These are phyloP conservation scores for Garra rufa DNA, from an alignment of 2,113 vertebrate genomes.

Conservation along the genomic window DNA sequence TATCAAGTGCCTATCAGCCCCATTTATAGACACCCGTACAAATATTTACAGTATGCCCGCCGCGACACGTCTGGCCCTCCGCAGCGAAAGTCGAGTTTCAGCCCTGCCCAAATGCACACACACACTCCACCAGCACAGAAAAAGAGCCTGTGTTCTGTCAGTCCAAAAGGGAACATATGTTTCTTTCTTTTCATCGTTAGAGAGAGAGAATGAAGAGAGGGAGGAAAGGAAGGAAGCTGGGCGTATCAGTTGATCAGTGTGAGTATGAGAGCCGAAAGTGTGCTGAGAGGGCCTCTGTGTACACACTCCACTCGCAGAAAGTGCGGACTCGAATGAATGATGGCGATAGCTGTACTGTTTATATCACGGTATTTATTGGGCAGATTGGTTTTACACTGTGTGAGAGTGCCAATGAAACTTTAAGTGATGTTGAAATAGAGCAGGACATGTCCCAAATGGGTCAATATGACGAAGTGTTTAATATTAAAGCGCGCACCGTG, in stretches of 20 bases:
- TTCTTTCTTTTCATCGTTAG: conserved; percentile 30
- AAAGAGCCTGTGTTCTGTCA: conserved; percentile 32
- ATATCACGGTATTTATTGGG: background rate
- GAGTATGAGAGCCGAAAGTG: conserved; percentile 63
- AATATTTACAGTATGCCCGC: conserved; percentile 70
- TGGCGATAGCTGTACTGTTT: background rate
- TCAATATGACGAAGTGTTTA: background rate
- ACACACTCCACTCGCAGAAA: conserved; percentile 56
- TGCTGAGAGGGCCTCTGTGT: conserved; percentile 60
- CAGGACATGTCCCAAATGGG: background rate
- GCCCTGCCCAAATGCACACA: conserved; percentile 24
- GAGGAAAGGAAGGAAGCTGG: conserved; percentile 60
- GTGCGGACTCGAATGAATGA: background rate
- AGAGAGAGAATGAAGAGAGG: conserved; percentile 35
- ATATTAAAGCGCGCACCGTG: background rate
- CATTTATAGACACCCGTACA: conserved; percentile 75
- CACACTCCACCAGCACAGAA: conserved; percentile 17
- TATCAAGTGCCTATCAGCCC: conserved; percentile 73
- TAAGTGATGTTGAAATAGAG: background rate
- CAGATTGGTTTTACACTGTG: background rate
- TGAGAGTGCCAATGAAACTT: background rate
- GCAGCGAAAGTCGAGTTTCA: conserved; percentile 15
- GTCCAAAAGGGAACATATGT: conserved; percentile 34
- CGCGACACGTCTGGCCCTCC: conserved; percentile 27
- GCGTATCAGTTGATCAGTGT: conserved; percentile 61